Conservation (phyloP, 2,888 invertebrate species). For the Cephus sareptanus region DNA sequence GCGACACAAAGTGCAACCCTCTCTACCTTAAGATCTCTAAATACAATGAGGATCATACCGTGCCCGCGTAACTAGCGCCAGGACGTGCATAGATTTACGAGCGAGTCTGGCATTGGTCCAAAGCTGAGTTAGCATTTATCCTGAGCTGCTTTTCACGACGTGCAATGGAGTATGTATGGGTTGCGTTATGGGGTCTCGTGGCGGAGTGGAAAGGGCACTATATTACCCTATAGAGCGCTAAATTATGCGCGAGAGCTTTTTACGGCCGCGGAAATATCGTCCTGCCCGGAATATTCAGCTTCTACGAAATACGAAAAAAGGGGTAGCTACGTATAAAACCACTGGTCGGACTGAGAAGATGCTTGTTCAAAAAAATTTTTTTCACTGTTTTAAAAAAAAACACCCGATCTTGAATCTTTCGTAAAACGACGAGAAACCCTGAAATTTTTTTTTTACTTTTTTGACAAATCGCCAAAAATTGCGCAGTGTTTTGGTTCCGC, state of each 20-base stretch:
- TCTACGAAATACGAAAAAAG: constrained; percentile 14
- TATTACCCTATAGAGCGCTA: constrained; percentile 61
- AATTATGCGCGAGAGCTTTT: constrained; percentile 61
- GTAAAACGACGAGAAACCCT: no score
- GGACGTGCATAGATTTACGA: constrained; percentile 58
- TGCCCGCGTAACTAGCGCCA: constrained; percentile 44
- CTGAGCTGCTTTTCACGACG: constrained; percentile 39
- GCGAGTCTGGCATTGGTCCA: constrained; percentile 52
- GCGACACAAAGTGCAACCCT: not conserved
- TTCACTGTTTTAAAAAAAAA: no score
- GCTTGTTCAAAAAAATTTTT: no score
- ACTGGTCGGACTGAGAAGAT: no score
- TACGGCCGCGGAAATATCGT: constrained; percentile 55
- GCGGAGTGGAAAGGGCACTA: constrained; percentile 23
- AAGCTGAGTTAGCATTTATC: constrained; percentile 53
- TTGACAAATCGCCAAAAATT: no score
- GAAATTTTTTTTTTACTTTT: no score
- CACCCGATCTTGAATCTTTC: no score
- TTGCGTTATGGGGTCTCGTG: constrained; percentile 19
- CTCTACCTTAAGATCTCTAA: not conserved
- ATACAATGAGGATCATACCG: constrained; percentile 7
- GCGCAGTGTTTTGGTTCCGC: no score
- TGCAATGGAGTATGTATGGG: constrained; percentile 43
- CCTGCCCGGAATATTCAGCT: constrained; percentile 20
- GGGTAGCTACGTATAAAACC: constrained; percentile 2